Conservation (phyloP, 2,113 vertebrate species). For the Sinocyclocheilus rhinocerous region DNA sequence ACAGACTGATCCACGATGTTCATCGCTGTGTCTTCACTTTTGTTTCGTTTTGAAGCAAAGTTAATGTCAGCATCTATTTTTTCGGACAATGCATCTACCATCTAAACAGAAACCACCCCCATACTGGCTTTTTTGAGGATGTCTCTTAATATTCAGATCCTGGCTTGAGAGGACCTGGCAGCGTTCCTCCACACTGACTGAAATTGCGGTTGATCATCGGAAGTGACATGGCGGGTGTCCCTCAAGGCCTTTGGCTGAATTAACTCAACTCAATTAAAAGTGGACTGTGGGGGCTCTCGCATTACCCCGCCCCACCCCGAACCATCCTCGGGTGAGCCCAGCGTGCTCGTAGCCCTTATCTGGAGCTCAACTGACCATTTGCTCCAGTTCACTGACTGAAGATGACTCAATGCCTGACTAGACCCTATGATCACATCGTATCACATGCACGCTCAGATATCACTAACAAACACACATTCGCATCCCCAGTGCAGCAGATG, state of each 20-base stretch:
- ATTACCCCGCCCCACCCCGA: slow-evolving; percentile 6
- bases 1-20: background rate
- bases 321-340: slow-evolving; percentile 60
- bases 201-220: slow-evolving; percentile 78
- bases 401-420: slow-evolving; percentile 71
- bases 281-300: slow-evolving; percentile 66
- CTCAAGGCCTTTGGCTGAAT: slow-evolving; percentile 72
- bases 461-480: slow-evolving; percentile 7
- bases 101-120: slow-evolving; percentile 3
- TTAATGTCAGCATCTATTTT: slow-evolving; percentile 14
- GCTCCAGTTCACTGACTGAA: slow-evolving; percentile 71
- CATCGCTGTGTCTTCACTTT: background rate
- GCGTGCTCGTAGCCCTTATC: slow-evolving; percentile 53
- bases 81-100: background rate
- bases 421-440: slow-evolving; percentile 60
- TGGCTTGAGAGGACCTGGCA: slow-evolving; percentile 71
- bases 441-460: slow-evolving; percentile 61
- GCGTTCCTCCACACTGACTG: slow-evolving; percentile 66
- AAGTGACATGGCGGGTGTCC: slow-evolving; percentile 77
- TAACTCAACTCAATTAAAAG: slow-evolving; percentile 79
- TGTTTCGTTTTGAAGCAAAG: background rate
- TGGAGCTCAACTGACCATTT: slow-evolving; percentile 70
- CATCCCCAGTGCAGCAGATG: slow-evolving; percentile 58
- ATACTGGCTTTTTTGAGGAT: slow-evolving; percentile 48
- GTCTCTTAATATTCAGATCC: slow-evolving; percentile 66